Evolutionary conservation across 2,797 vertebrate genomes (phyloP), one percentile per base, ranked within the genome.

Genomic region (Ptychadena robeensis): DNA sequence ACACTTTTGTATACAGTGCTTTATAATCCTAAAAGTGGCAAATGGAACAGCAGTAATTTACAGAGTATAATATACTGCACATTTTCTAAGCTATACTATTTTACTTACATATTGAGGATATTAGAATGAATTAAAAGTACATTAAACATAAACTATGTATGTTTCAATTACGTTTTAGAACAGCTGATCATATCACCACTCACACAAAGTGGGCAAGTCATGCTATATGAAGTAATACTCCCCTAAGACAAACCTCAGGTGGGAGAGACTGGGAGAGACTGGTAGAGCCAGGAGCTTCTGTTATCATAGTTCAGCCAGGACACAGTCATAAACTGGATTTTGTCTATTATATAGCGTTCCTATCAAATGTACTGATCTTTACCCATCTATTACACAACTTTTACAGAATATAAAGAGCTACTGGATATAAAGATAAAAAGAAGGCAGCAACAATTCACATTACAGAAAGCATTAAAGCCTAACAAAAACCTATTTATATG

Each of bases 231-330:
- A 61, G 7, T 64, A 22, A 30, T 65, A 63, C 34, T 83, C 22
- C 53, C 40, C 72, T 76, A 32, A 22, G 48, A 38, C 22, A 70
- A 31, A 22, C 28, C 35, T 53, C 48, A 65, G 37, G 11, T 73
- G 64, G 8, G 81, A 40, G 35, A 71, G 66, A 63, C 78, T 73
- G 64, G 8, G 81, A 40, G 35, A 71, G 66, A 63, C 78, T 85
- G 83, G 83, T 81, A 81, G 72, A 75, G 78, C 72, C 57, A 85
- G 83, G 83, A 81, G 72, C 64, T 75, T 69, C 34, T 38, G 38
- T 80, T 75, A 80, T 81, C 78, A 37, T 6, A 75, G 78, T 85
- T 81, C 83, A 85, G 28, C 77, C 28, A 75, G 82, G 64, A 73
- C 74, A 74, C 14, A 80, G 83, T 81, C 78, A 81, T 82, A 79